phyloP scores from a whole-genome alignment of 2,797 vertebrate genomes.

The Notolepis coatsorum region DNA sequence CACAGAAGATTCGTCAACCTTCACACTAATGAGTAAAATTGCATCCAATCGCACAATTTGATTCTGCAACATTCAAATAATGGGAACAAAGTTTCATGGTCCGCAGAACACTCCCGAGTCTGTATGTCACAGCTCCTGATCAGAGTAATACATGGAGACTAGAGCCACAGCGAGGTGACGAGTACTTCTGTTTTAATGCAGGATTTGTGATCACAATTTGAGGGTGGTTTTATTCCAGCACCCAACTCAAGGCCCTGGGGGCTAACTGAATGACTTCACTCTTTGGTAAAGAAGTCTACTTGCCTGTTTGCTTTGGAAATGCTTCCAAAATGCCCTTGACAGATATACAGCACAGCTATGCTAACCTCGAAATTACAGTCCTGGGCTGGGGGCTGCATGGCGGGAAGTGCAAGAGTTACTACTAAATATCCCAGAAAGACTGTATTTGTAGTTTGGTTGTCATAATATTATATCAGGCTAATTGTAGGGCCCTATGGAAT shows the following conservation, averaged over 20 bases:
- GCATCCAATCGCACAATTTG: too few relatives aligned
- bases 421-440: too few relatives aligned
- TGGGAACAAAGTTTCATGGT: conserved; percentile 28
- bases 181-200: conserved; percentile 47
- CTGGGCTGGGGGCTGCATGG: too few relatives aligned
- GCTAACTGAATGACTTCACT: conserved; percentile 50
- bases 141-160: conserved; percentile 37
- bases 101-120: conserved; percentile 11
- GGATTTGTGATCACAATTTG: conserved; percentile 42
- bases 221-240: conserved; percentile 35
- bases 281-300: conserved; percentile 35
- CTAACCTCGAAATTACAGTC: conserved; percentile 18
- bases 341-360: conserved; percentile 36
- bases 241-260: conserved; percentile 28
- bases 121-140: conserved; percentile 31
- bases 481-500: too few relatives aligned
- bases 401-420: too few relatives aligned
- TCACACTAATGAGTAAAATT: too few relatives aligned
- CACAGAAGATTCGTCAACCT: too few relatives aligned
- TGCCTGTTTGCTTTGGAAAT: conserved; percentile 63
- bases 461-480: too few relatives aligned
- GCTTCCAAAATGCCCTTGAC: conserved; percentile 34
- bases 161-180: conserved; percentile 34
- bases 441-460: too few relatives aligned
- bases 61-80: too few relatives aligned